Evolutionary conservation across 1,140 invertebrate genomes (phyloP).

Genomic region (Scaptomyza montana): DNA sequence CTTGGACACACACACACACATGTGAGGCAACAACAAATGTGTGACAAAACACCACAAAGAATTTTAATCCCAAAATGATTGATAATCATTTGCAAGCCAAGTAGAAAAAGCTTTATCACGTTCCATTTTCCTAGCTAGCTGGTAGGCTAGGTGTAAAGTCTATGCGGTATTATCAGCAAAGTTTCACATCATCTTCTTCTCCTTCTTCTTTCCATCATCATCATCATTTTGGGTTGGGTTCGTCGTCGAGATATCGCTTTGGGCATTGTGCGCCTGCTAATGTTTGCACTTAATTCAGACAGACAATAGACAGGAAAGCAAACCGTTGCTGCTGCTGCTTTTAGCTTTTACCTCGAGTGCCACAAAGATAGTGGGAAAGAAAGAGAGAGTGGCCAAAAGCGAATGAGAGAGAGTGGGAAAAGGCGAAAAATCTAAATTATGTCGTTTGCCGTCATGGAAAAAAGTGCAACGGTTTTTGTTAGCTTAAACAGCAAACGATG

Average conservation of each 20-base stretch:
- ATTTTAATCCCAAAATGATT: constrained; percentile 83
- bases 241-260: constrained; percentile 14
- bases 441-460: constrained; percentile 65
- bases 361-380: background rate
- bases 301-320: constrained; percentile 64
- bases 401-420: background rate
- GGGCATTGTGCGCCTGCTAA: constrained; percentile 74
- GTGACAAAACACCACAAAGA: constrained; percentile 82
- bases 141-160: constrained; percentile 67
- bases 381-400: no score
- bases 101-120: constrained; percentile 77
- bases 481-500: constrained; percentile 59
- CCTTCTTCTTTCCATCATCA: constrained; percentile 43
- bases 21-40: constrained; percentile 44
- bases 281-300: constrained; percentile 81
- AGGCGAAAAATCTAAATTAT: constrained; percentile 77
- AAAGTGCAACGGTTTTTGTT: constrained; percentile 72
- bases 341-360: constrained; percentile 44
- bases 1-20: background rate
- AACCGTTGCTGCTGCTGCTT: constrained; percentile 12
- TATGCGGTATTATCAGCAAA: constrained; percentile 65
- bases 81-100: constrained; percentile 73
- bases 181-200: constrained; percentile 49
- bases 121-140: constrained; percentile 51
- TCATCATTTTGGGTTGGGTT: constrained; percentile 30